Base-by-base conservation (phyloP, 2,113 vertebrate genomes). In the Rhinogobius similis region DNA sequence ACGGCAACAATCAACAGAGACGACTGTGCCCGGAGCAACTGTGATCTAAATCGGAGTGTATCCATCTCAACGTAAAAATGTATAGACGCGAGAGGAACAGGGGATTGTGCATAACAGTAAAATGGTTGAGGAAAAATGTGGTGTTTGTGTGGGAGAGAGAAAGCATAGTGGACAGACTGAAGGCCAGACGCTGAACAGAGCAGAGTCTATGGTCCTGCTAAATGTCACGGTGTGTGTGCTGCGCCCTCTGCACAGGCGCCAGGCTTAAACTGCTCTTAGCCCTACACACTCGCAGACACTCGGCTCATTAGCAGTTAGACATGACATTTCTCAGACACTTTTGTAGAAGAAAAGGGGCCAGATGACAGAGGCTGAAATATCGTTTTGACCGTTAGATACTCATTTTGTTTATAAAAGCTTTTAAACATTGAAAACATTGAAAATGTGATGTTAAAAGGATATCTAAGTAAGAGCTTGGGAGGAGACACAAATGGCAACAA, bases 291-390 rank as follows among this genome's bases (percentile, higher is more conserved):
- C 74, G 53, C 76, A 80, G 77, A 61, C 76, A 68, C 62, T 10
- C 62, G 50, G 68, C 85, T 89, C 85, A 89, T 88, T 91, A 90
- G 79, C 55, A 71, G 70, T 73, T 78, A 76, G 78, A 89, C 83
- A 88, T 87, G 88, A 83, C 86, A 89, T 87, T 90, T 89, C 77
- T 82, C 62, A 67, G 77, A 80, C 67, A 67, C 77, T 86, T 68
- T 4, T 58, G 65, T 48, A 65, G 63, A 65, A 18, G 66, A 27
- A 41, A 12, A 43, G 62, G 69, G 21, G 26, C n/a, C 16, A 38
- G 70, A 56, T 78, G 84, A 75, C 77, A 71, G 62, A 68, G 69
- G 79, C 63, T 83, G 77, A 81, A 73, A 82, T 41, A 44, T 78
- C 16, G 7, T 77, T 83, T 79, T 67, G 59, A 77, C 72, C 44